A percentile compares a stretch with the other conserved stretches of the same genome.
Evolutionary conservation across 2,113 vertebrate species (phyloP).

Genomic region (Fukomys damarensis): DNA sequence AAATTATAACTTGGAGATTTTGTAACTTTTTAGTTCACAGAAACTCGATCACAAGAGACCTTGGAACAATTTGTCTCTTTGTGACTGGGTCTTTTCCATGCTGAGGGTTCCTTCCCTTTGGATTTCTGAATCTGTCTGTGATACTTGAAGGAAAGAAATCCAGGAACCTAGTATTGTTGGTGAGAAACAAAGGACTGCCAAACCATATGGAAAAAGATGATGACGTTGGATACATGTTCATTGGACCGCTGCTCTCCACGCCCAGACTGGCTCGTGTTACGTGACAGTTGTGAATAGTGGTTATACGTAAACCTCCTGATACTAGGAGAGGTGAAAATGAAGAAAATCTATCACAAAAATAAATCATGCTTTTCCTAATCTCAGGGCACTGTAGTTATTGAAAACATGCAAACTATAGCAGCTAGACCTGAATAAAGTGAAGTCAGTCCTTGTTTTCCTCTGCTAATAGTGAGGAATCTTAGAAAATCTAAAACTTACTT

Average conservation of each 20-base stretch:
- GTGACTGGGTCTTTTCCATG: background rate
- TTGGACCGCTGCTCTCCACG: background rate
- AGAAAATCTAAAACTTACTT: background rate
- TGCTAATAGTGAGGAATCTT: background rate
- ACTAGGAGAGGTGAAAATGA: background rate
- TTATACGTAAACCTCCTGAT: background rate
- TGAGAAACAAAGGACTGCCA: background rate
- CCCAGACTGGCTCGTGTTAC: background rate
- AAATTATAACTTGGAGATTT: background rate
- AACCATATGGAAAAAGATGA: background rate
- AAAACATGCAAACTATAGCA: background rate
- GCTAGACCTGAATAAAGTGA: background rate
- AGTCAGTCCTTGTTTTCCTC: background rate
- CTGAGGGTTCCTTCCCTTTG: background rate
- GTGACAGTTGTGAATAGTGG: background rate
- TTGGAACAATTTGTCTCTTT: background rate
- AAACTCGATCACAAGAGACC: background rate
- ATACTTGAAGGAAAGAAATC: background rate
- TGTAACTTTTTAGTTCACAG: slow-evolving; percentile 6
- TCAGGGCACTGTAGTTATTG: background rate
- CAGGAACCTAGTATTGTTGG: background rate
- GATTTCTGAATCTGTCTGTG: background rate
- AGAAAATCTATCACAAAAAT: background rate
- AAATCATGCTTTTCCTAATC: background rate
- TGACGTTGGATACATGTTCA: background rate